Evolutionary conservation across 2,113 vertebrate species (phyloP).

Genomic region (Thunnus thynnus): DNA sequence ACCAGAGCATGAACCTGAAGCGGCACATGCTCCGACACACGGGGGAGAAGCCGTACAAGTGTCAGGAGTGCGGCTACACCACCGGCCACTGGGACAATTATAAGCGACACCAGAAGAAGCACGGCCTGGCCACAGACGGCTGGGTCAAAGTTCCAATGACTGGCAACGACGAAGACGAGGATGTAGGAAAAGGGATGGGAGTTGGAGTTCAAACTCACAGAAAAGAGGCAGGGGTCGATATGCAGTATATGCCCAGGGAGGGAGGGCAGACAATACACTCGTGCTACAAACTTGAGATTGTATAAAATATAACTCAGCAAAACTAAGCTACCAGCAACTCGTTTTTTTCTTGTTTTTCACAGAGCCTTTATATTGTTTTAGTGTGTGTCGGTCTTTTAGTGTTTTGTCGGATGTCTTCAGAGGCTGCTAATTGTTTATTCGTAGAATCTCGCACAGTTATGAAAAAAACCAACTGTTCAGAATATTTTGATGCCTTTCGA

Average conservation of each 20-base stretch:
- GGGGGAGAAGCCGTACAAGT: constrained; percentile 95
- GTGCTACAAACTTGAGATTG: constrained; percentile 78
- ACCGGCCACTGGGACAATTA: constrained; percentile 99
- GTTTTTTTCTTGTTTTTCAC: constrained; percentile 27
- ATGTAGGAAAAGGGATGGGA: constrained; percentile 60
- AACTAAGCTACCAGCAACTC: constrained; percentile 81
- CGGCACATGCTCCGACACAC: constrained; percentile 98
- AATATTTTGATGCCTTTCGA: constrained; percentile 58
- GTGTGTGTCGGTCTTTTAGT: constrained; percentile 52
- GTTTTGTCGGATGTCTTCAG: constrained; percentile 70
- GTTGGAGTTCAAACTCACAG: constrained; percentile 59
- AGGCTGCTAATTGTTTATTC: constrained; percentile 80
- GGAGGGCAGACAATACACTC: constrained; percentile 62
- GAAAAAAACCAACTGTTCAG: constrained; percentile 13
- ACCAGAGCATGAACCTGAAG: constrained; percentile 99
- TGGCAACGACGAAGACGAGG: constrained; percentile 61
- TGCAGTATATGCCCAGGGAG: constrained; percentile 75
- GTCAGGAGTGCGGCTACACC: constrained; percentile 93
- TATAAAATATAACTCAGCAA: constrained; percentile 68
- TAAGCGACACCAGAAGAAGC: constrained; percentile 98
- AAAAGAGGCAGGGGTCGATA: constrained; percentile 59
- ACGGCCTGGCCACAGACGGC: constrained; percentile 89
- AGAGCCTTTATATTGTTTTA: constrained; percentile 71
- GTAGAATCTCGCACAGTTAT: constrained; percentile 72
- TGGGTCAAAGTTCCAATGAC: constrained; percentile 88